Conservation (phyloP, 2,888 invertebrate genomes). For the Ametastegia equiseti region DNA sequence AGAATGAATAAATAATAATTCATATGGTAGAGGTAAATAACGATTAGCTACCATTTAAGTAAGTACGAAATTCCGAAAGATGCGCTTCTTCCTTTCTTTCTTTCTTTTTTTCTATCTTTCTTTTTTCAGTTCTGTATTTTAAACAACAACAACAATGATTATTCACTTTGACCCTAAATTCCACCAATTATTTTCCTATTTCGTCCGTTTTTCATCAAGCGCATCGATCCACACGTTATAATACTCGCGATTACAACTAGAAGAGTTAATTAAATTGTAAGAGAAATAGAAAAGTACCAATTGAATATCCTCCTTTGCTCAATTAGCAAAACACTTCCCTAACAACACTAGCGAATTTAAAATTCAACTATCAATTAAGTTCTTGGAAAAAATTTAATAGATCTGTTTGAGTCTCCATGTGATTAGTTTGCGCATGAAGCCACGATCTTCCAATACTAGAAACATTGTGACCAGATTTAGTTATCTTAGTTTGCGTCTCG, state of each 20-base stretch:
- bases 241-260: too few species aligned
- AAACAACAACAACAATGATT: constrained; percentile 1
- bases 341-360: not conserved
- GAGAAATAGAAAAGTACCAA: not conserved
- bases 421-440: constrained; percentile 72
- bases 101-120: not conserved
- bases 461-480: constrained; percentile 59
- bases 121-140: constrained; percentile 12
- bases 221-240: not conserved
- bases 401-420: constrained; percentile 79
- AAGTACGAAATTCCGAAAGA: constrained; percentile 26
- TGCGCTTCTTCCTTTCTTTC: not conserved
- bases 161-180: too few species aligned
- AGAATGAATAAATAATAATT: not conserved
- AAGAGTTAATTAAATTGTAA: not conserved
- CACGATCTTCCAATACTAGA: constrained; percentile 60
- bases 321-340: not conserved
- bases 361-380: constrained; percentile 22
- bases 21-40: constrained; percentile 19
- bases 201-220: not conserved
- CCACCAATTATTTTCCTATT: too few species aligned
- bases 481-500: constrained; percentile 79
- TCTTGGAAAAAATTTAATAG: constrained; percentile 71
- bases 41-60: not conserved
- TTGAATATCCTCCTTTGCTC: not conserved